These are phyloP conservation scores for Tarsius wallacei DNA, from an alignment of 2,797 vertebrate genomes.

Conservation along the genomic window DNA sequence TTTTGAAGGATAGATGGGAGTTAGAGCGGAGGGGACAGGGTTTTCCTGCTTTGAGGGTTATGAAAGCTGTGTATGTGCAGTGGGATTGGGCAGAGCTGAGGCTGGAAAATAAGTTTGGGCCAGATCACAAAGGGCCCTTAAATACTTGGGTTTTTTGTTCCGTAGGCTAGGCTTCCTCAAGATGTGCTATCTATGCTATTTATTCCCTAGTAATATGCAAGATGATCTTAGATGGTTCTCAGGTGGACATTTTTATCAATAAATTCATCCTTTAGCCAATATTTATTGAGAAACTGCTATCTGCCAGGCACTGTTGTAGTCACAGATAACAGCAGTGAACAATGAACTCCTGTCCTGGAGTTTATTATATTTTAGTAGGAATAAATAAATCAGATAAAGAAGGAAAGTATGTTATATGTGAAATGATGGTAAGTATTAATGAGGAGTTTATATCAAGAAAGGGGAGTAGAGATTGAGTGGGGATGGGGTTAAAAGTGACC, in stretches of 20 bases:
- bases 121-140: slow-evolving; percentile 17
- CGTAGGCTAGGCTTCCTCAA: not conserved
- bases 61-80: not conserved
- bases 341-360: not conserved
- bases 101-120: slow-evolving; percentile 40
- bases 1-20: slow-evolving; percentile 40
- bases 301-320: slow-evolving; percentile 27
- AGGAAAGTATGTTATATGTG: not conserved
- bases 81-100: not conserved
- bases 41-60: not conserved
- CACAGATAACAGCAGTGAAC: slow-evolving; percentile 22
- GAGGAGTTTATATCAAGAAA: slow-evolving; percentile 1
- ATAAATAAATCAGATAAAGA: not conserved
- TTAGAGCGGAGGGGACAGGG: not conserved
- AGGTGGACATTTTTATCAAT: not conserved
- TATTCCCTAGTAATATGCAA: not conserved
- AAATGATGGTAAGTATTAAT: slow-evolving; percentile 19
- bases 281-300: not conserved
- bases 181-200: not conserved
- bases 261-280: slow-evolving; percentile 52
- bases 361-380: not conserved
- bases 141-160: slow-evolving; percentile 54
- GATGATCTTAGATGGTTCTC: not conserved
- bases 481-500: not conserved
- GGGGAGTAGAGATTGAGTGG: not conserved